Evolutionary conservation across 2,113 vertebrate genomes (phyloP).

Genomic region (Coregonus clupeaformis): DNA sequence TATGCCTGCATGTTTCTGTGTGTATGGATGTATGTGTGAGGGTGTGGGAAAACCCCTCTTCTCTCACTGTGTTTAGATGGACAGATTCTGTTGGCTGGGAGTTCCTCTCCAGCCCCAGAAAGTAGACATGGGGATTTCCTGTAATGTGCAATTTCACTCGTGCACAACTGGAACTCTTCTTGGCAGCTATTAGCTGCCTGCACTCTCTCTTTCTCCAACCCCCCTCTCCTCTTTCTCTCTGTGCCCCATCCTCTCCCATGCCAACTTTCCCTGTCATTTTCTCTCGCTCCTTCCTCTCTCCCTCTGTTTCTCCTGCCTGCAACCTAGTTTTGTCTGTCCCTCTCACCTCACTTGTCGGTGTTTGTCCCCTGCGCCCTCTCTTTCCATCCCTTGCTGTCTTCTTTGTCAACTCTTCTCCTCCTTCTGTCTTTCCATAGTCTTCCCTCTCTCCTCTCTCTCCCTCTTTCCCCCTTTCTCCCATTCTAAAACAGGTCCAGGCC

Average conservation of each 20-base stretch:
- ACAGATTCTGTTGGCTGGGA: slow-evolving; percentile 27
- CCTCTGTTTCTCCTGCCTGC: background rate
- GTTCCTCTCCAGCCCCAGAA: slow-evolving; percentile 13
- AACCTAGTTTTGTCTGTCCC: background rate
- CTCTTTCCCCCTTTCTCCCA: background rate
- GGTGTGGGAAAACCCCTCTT: background rate
- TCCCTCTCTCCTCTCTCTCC: background rate
- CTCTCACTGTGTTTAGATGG: slow-evolving; percentile 16
- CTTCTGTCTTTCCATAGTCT: background rate
- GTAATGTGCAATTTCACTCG: slow-evolving; percentile 53
- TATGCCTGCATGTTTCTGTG: background rate
- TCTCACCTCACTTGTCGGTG: background rate
- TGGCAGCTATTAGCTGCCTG: slow-evolving; percentile 22
- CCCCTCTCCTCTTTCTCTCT: slow-evolving; percentile 2
- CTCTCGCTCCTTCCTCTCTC: background rate
- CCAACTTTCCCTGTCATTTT: background rate
- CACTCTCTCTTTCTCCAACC: background rate
- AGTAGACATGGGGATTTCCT: slow-evolving; percentile 59
- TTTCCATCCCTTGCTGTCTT: background rate
- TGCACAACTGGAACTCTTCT: slow-evolving; percentile 47
- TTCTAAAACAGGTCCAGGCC: slow-evolving; percentile 36
- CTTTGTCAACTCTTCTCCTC: background rate
- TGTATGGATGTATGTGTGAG: no score
- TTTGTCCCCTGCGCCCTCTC: background rate
- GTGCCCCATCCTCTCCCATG: slow-evolving; percentile 1